Conservation (phyloP, 1,140 invertebrate species). For the Drosophila ficusphila region DNA sequence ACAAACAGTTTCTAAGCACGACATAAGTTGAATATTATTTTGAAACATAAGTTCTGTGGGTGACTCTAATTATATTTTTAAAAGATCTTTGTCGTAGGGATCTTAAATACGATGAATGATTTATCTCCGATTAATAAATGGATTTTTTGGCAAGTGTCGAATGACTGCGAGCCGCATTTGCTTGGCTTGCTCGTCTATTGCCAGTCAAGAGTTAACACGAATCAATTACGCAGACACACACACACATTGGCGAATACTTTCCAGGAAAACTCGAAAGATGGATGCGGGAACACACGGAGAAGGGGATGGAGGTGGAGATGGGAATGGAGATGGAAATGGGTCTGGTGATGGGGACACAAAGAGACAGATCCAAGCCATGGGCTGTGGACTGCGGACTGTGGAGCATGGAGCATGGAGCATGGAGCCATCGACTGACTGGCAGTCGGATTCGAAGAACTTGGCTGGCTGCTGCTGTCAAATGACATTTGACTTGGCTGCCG, state of each 20-base stretch:
- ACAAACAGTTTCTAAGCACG: no score
- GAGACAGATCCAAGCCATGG: constrained; percentile 11
- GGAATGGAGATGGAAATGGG: neutral
- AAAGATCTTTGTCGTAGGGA: no score
- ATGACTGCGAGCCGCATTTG: constrained; percentile 70
- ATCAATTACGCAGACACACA: constrained; percentile 69
- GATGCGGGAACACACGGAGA: constrained; percentile 8
- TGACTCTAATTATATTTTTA: no score
- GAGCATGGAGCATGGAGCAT: constrained; percentile 5
- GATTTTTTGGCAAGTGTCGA: constrained; percentile 16
- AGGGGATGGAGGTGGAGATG: neutral
- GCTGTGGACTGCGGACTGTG: constrained; percentile 30
- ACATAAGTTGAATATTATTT: no score
- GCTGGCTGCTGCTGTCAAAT: constrained; percentile 66
- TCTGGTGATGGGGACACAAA: constrained; percentile 8
- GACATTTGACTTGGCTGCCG: constrained; percentile 76
- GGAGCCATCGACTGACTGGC: constrained; percentile 9
- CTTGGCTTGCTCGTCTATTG: constrained; percentile 78
- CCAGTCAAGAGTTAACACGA: constrained; percentile 82
- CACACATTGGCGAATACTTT: constrained; percentile 43
- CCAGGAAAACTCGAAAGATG: constrained; percentile 27
- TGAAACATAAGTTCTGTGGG: no score
- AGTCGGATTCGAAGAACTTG: constrained; percentile 39
- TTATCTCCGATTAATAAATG: neutral
- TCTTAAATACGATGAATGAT: no score